These are phyloP conservation scores for Ceratosolen solmsi DNA, from an alignment of 1,140 invertebrate species.

Conservation along the genomic window DNA sequence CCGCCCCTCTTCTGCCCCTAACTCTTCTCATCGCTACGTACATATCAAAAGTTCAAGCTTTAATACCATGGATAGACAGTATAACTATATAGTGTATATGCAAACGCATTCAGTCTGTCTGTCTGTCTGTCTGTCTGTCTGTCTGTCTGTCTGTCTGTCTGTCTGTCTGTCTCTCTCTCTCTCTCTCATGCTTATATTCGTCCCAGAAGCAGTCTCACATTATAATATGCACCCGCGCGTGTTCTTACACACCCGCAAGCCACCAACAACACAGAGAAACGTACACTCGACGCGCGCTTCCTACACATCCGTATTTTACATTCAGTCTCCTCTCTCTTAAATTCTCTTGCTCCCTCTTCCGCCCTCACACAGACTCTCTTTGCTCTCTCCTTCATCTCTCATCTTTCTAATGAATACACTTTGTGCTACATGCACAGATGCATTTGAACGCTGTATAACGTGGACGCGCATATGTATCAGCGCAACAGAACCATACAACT, in stretches of 20 bases:
- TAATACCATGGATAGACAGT: background rate
- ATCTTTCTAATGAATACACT: constrained; percentile 40
- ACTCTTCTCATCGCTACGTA: background rate
- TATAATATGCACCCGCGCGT: constrained; percentile 16
- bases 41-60: constrained; percentile 29
- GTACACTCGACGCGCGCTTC: background rate
- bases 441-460: background rate
- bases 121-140: background rate
- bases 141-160: background rate
- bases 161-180: constrained; percentile 17
- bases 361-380: background rate
- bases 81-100: background rate
- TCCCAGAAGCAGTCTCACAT: background rate
- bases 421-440: constrained; percentile 16
- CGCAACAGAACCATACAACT: too few relatives aligned
- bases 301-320: background rate
- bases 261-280: background rate
- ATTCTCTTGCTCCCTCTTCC: background rate
- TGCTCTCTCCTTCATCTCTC: constrained; percentile 12
- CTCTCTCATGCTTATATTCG: background rate
- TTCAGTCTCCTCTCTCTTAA: constrained; percentile 15
- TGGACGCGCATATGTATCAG: background rate
- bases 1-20: background rate
- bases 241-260: background rate
- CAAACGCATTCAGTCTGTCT: background rate